Evolutionary conservation across 2,888 invertebrate species (phyloP), one percentile per base, ranked within the genome.

Genomic region (Hesperia comma): DNA sequence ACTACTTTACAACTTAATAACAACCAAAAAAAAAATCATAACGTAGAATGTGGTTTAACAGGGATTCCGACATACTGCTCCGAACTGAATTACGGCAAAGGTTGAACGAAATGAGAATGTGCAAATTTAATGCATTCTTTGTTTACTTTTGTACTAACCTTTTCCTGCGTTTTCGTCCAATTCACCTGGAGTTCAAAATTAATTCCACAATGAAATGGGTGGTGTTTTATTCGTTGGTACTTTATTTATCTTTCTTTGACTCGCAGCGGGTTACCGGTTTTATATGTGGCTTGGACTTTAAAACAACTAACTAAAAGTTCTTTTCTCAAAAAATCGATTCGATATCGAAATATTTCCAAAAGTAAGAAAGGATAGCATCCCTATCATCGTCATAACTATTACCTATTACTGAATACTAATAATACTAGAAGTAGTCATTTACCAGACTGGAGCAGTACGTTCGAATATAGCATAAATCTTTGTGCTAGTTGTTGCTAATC

Each of bases 91-190:
- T 26, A 49, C 60, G 17, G 33, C 21, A 33, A 19, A 49, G 33
- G 46, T 37, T 33, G 49, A 12, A 46, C 49, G 43, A 58, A 58
- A 41, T 32, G 43, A 21, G 21, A 40, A 41, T 17, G 43, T 40
- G 61, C 40, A 40, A 41, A 53, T 41, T 61, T 61, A 61, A 49
- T 60, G 49, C 51, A 61, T 32, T 40, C 10, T 37, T 19, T 40
- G 51, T 19, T 40, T 51, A 51, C 19, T 49, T 49, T 49, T 49
- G 10, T 49, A 49, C 49, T 49, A 49, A 49, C 49, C 19, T 49
- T 19, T 19, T 0, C 19, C 46, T 19, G 49, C n/a, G 49, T 49
- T 49, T 46, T 49, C 49, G 12, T 49, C 49, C 19, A 49, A 49
- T 49, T 19, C 49, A 49, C 49, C 17, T 49, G 19, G 49, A 49